Base-by-base conservation (phyloP, 53 echinoderm and acorn worm species). In the Henricia sp. region DNA sequence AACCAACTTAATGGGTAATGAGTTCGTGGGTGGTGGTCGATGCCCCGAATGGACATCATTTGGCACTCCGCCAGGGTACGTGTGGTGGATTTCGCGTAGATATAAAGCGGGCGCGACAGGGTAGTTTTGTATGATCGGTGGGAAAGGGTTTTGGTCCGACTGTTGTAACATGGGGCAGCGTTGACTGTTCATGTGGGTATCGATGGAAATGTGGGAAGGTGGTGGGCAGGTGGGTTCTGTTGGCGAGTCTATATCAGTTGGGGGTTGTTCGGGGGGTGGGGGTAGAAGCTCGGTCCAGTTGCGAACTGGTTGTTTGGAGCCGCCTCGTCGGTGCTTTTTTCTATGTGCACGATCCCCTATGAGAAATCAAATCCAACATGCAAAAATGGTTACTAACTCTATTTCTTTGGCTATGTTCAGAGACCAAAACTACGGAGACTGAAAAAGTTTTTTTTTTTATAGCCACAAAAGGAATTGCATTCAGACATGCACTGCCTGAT, bases 241-340 rank as follows among this genome's bases (percentile, higher is more conserved):
- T 26, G 88, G 72, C 19, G 72, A 74, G 40, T 88, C 82, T n/a
- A 87, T 73, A 67, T 89, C 94, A 54, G 90, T 91, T 35, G 99
- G 99, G 6, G 94, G 99, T 80, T 99, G 94, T 68, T 94, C 99
- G 43, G 99, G 99, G 37, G 99, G 99, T 23, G 94, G 92, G 23
- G 99, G 99, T 40, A 99, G 80, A 50, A 99, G 84, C 60, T 99
- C 99, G 69, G 94, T 92, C 94, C 92, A 94, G 74, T 92, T 99
- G 56, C 90, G 83, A 25, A 94, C 88, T 51, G 99, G 99, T 67
- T 78, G 85, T 55, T 88, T 90, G 54, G 90, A 88, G 28, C 92
- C 88, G 29, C 68, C 84, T 70, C 84, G 68, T 52, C 84, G 86
- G 2, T 86, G 78, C 72, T 78, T 95, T 37, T 84, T 90, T 70